Base-by-base conservation (phyloP, 2,888 invertebrate species). In the Lacanobia wlatinum region DNA sequence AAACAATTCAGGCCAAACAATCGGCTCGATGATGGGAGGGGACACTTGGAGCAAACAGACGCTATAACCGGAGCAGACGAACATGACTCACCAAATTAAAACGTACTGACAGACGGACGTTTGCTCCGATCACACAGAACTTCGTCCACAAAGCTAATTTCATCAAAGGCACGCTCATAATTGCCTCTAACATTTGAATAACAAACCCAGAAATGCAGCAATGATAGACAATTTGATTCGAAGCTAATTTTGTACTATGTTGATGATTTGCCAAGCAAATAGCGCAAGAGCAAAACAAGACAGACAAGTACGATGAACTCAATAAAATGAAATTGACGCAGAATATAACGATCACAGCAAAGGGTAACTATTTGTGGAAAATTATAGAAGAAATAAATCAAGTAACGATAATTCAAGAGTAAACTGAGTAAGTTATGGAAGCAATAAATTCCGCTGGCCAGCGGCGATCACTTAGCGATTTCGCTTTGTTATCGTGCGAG, bases 1-100 rank as follows among this genome's bases (percentile, higher is more conserved):
- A 90, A 92, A 93, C 93, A 93, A 93, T 93, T 92, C 90, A 92
- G 93, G 92, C 85, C 93, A 92, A 90, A 91, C 92, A 92, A 92
- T 93, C 91, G 87, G 86, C 87, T 80, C 87, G 83, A 85, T 86
- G 88, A 90, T 88, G 89, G 90, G 75, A 78, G 79, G 89, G 91
- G 89, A 89, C 92, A 89, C 88, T 90, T 86, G 88, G 89, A 89
- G 87, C 90, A 91, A 92, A 92, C 90, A 89, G 86, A 83, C 85
- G 82, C 86, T 87, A 87, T 88, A 86, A 86, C 86, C 86, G 84
- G 78, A 84, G 80, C 91, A 90, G 89, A 88, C 90, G 84, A 77
- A 84, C 83, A 86, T 94, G 93, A 94, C 88, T 93, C 92, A 94
- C 87, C 66, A 84, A 82, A 86, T 86, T 82, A 83, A 83, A 82